Evolutionary conservation across 2,888 invertebrate species (phyloP), one percentile per base, ranked within the genome.

Genomic region (Leucoma salicis): DNA sequence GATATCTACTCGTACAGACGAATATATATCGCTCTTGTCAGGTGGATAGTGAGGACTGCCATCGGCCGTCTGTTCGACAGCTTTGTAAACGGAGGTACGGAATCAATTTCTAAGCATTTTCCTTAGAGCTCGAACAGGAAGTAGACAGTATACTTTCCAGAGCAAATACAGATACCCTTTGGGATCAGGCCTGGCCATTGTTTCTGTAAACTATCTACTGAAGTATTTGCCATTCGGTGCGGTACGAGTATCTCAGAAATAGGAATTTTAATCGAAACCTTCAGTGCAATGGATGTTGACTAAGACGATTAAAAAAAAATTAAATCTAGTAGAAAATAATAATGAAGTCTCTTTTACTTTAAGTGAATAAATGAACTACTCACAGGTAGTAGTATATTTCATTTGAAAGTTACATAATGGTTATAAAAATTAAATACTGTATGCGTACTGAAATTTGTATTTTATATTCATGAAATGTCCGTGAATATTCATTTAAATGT

Each of bases 1-100:
- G n/a, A n/a, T n/a, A n/a, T n/a, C 21, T 21, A 21, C 6, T 16
- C 6, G 21, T n/a, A n/a, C n/a, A n/a, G n/a, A n/a, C n/a, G n/a
- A n/a, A 21, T 21, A 16, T 16, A 16, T 16, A 6, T 16, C 3
- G 4, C 29, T 4, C 29, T 29, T 29, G 29, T 29, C 65, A 66
- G 61, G 68, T 57, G 62, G 71, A 73, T 67, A 55, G 63, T 56
- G 56, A 55, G 63, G 59, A 66, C 49, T 58, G 63, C 67, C 66
- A 73, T 70, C 72, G 67, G 66, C 57, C 68, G 74, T 63, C 66
- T 69, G 65, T 50, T 83, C 80, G 66, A 84, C 67, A 73, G 83
- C 82, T 82, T 69, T 77, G 84, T 71, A 83, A 84, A 84, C 80
- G 57, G 50, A 53, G 57, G 39, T 57, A 40, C 56, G 59, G 66